These are phyloP conservation scores for Cantharis flavilabris DNA, from an alignment of 2,888 invertebrate species.

Conservation along the genomic window DNA sequence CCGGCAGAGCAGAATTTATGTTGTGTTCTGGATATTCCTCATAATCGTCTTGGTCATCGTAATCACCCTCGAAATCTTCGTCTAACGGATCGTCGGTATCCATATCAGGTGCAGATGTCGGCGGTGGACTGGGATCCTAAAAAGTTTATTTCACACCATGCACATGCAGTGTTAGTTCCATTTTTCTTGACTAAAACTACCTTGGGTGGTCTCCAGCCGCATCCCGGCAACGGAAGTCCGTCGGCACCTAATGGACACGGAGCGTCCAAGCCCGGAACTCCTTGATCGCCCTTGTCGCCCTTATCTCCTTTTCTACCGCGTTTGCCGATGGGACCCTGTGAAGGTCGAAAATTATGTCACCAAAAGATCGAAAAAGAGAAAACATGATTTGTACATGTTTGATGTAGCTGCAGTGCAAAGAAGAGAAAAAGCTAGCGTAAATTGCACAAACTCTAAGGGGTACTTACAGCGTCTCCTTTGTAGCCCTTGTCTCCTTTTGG, in stretches of 20 bases:
- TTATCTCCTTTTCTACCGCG: conserved; percentile 90
- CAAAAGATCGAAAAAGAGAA: not conserved
- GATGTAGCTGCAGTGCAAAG: conserved; percentile 11
- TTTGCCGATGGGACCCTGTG: conserved; percentile 84
- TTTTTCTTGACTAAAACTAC: conserved; percentile 55
- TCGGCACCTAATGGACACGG: conserved; percentile 97
- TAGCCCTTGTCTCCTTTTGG: conserved; percentile 89
- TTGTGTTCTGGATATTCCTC: conserved; percentile 62
- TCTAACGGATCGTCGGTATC: conserved; percentile 59
- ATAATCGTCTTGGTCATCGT: conserved; percentile 65
- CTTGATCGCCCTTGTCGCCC: conserved; percentile 93
- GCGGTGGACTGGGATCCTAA: conserved; percentile 45
- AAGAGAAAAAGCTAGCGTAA: not conserved
- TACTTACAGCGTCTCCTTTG: conserved; percentile 82
- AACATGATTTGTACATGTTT: not conserved
- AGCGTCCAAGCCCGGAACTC: conserved; percentile 96
- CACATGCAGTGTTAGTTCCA: conserved; percentile 11
- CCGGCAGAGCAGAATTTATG: conserved; percentile 51
- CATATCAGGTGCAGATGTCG: conserved; percentile 59
- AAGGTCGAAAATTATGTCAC: conserved; percentile 22
- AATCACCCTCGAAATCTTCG: conserved; percentile 50
- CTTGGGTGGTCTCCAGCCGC: conserved; percentile 91
- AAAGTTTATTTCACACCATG: conserved; percentile 32
- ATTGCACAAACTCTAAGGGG: not conserved
- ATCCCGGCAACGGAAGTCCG: conserved; percentile 94